Base-by-base conservation (phyloP, 2,797 vertebrate species). In the Epinephelus malabaricus region DNA sequence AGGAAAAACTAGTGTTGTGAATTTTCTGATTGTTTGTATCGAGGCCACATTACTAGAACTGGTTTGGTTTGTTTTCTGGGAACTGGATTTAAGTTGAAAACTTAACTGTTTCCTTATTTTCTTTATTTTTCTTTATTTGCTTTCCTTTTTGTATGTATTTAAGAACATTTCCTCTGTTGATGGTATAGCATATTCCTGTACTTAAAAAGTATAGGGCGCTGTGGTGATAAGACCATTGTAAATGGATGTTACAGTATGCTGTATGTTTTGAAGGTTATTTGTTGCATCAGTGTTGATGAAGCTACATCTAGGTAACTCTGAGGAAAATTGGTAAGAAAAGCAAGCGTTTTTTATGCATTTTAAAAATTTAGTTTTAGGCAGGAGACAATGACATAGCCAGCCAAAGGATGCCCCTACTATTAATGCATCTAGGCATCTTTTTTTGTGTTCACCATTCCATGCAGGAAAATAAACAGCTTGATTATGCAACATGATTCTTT, bases 41-140 rank as follows among this genome's bases (percentile, higher is more conserved):
- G 96, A 96, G 96, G 96, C 97, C 96, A 96, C 96, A 93, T 97
- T 96, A 96, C 94, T 97, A 97, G 96, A 97, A 96, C 96, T 96
- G 95, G 95, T 97, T 96, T 95, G 94, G 91, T 95, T 94, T 92
- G 92, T 94, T 94, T 92, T 91, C 94, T 83, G 96, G 97, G 94
- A 97, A 98, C 96, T 96, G 97, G 97, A 97, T 96, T 96, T 96
- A 97, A 98, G 96, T 98, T 98, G 93, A 97, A 97, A 99, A 98
- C 96, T 96, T 97, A 96, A 96, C 96, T 89, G 96, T 97, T 98
- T 97, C 96, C 96, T 94, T 92, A 88, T 96, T 95, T 89, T 82
- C 63, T 80, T 76, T 76, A 11, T 89, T 91, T 78, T 96, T 94
- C 91, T 95, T 95, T 94, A 94, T 96, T 92, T 92, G 54, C 53